These are phyloP conservation scores for Alca torda DNA, from an alignment of 2,797 vertebrate species.

Conservation along the genomic window DNA sequence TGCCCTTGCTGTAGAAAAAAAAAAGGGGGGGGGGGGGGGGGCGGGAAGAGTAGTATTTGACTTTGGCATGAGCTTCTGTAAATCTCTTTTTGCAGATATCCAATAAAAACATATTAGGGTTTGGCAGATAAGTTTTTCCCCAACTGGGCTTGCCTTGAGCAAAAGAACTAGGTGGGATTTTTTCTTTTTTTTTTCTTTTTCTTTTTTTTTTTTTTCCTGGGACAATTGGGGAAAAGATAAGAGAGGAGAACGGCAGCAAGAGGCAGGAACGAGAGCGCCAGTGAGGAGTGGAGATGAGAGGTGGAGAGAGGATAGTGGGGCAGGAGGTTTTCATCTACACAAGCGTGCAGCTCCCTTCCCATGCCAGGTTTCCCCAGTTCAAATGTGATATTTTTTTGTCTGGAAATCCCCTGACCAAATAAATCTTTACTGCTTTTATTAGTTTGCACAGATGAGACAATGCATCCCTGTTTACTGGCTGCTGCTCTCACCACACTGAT, in stretches of 20 bases:
- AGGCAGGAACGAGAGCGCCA: background rate
- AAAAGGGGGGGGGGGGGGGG: no score
- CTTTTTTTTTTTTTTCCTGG: background rate
- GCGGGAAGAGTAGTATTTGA: background rate
- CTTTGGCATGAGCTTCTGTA: background rate
- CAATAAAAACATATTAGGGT: background rate
- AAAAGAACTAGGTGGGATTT: background rate
- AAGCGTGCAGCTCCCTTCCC: background rate
- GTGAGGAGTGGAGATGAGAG: background rate
- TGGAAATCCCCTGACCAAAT: background rate
- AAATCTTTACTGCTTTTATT: background rate
- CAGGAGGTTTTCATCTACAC: background rate
- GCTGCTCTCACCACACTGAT: background rate
- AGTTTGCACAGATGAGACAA: background rate
- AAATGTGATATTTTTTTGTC: background rate
- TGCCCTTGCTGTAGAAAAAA: background rate
- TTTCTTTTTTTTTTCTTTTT: background rate
- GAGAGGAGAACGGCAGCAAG: background rate
- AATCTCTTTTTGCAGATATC: constrained; percentile 1
- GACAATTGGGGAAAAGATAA: background rate
- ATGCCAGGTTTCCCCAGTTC: background rate
- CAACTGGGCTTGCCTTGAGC: background rate
- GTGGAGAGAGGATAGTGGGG: background rate
- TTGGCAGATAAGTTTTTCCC: constrained; percentile 12
- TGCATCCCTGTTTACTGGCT: background rate